Conservation (phyloP, 2,888 invertebrate genomes). For the Spatulosminthurus flaviceps region DNA sequence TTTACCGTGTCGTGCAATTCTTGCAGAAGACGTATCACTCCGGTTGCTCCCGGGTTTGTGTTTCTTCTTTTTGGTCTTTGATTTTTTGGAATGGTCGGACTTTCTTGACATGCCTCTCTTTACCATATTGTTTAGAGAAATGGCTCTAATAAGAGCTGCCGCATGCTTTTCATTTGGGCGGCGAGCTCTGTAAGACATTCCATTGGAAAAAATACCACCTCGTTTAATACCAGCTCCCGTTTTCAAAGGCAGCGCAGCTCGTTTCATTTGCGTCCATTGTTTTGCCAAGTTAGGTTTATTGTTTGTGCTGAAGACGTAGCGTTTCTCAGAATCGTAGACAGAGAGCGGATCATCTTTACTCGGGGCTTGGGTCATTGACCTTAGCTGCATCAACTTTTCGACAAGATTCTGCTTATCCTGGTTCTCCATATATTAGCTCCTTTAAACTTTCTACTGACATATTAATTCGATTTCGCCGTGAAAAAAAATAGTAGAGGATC, state of each 20-base stretch:
- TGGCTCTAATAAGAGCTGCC: too few species aligned
- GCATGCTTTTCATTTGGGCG: too few species aligned
- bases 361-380: background rate
- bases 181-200: background rate
- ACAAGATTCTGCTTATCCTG: conserved; percentile 5
- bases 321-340: background rate
- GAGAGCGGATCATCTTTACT: background rate
- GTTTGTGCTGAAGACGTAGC: background rate
- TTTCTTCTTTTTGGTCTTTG: too few species aligned
- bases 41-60: too few species aligned
- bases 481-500: background rate
- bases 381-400: background rate
- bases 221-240: background rate
- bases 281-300: background rate
- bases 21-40: too few species aligned
- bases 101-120: too few species aligned
- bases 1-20: too few species aligned
- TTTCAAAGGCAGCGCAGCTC: background rate
- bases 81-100: too few species aligned
- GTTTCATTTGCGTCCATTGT: background rate
- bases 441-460: background rate
- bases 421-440: conserved; percentile 11
- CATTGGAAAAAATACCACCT: background rate
- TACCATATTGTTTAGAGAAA: too few species aligned
- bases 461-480: background rate